Conservation (phyloP, 2,797 vertebrate species). For the Tapirus indicus region DNA sequence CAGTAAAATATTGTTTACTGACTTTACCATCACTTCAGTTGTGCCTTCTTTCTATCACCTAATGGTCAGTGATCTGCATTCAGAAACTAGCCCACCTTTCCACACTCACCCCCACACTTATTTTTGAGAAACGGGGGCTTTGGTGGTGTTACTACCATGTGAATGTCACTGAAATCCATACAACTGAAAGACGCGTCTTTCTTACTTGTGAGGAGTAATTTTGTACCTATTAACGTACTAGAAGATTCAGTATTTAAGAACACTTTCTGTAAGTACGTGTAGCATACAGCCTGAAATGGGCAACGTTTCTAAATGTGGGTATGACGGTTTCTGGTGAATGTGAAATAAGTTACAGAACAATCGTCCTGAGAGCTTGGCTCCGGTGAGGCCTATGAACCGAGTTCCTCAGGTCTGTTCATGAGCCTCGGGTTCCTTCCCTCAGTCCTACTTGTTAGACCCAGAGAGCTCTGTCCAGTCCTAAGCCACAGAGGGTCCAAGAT, state of each 20-base stretch:
- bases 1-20: constrained; percentile 99
- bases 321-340: background rate
- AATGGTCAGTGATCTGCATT: background rate
- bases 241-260: background rate
- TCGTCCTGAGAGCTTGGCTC: background rate
- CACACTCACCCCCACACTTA: background rate
- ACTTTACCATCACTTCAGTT: constrained; percentile 88
- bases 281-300: background rate
- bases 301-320: background rate
- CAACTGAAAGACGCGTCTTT: background rate
- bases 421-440: background rate
- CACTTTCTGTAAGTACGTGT: constrained; percentile 15
- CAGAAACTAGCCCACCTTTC: background rate
- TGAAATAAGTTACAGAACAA: background rate
- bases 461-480: background rate
- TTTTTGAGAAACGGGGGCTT: background rate
- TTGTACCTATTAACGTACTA: background rate
- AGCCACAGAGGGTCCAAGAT: background rate
- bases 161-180: background rate
- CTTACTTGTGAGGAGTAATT: background rate
- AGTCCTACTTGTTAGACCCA: rapidly evolving
- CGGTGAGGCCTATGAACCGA: rapidly evolving
- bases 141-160: background rate
- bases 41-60: constrained; percentile 83
- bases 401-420: no score